These are phyloP conservation scores for Trachops cirrhosus DNA, from an alignment of 2,797 vertebrate species.

Conservation along the genomic window DNA sequence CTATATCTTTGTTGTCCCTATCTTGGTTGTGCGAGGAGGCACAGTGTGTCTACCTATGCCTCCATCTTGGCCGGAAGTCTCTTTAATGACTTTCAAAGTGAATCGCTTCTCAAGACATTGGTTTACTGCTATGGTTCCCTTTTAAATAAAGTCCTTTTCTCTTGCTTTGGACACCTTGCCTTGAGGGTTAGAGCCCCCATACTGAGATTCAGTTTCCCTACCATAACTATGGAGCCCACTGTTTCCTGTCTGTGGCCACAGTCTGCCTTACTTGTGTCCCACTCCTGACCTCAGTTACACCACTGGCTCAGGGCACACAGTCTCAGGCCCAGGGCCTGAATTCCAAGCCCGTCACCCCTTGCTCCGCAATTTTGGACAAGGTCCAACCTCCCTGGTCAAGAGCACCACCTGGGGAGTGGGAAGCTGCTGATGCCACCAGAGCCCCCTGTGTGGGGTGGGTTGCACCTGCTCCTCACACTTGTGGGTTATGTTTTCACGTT, in stretches of 20 bases:
- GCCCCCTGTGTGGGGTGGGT: accelerated
- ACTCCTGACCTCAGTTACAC: background rate
- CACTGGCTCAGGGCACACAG: background rate
- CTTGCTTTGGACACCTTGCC: background rate
- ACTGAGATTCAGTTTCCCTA: background rate
- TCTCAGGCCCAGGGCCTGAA: background rate
- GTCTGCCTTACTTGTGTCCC: background rate
- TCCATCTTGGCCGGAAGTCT: too few relatives aligned
- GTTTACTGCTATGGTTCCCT: background rate
- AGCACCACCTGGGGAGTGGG: background rate
- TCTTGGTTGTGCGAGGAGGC: too few relatives aligned
- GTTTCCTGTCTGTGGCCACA: background rate
- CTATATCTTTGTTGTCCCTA: too few relatives aligned
- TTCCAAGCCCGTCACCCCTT: background rate
- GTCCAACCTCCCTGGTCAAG: background rate
- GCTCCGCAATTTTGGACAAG: background rate
- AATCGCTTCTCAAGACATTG: background rate
- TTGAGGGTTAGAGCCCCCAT: background rate
- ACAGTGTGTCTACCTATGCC: too few relatives aligned
- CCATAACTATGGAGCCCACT: background rate
- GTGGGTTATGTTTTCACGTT: background rate
- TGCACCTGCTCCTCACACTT: background rate
- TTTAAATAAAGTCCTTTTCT: background rate
- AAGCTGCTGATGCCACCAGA: background rate
- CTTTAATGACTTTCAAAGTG: background rate